A percentile compares a stretch with the other conserved stretches of the same genome.
Conservation (phyloP, 2,888 invertebrate genomes). For the Andrena haemorrhoa region DNA sequence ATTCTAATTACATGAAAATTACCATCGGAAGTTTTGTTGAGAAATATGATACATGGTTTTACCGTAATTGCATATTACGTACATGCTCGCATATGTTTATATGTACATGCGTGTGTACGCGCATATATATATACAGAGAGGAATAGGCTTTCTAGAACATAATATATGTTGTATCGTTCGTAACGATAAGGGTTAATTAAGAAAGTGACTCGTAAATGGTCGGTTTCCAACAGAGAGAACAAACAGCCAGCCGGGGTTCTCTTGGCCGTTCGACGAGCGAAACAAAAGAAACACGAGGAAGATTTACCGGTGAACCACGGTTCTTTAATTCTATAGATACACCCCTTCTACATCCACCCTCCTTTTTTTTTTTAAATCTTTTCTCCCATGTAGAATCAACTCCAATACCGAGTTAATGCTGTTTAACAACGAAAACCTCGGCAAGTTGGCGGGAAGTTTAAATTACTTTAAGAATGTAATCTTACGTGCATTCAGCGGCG, state of each 20-base stretch:
- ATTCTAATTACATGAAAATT: slow-evolving; percentile 58
- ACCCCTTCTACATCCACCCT: slow-evolving; percentile 15
- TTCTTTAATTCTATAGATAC: slow-evolving; percentile 65
- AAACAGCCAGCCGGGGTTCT: slow-evolving; percentile 58
- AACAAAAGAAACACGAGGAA: slow-evolving; percentile 63
- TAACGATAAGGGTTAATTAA: slow-evolving; percentile 71
- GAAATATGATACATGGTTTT: slow-evolving; percentile 51
- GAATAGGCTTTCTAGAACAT: slow-evolving; percentile 39
- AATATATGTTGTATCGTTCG: slow-evolving; percentile 47
- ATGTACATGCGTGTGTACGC: not conserved
- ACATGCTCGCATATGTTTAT: not conserved
- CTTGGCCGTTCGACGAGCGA: slow-evolving; percentile 38
- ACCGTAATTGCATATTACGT: slow-evolving; percentile 34
- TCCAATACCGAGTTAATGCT: slow-evolving; percentile 61
- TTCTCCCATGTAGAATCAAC: slow-evolving; percentile 52
- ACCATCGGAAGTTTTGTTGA: slow-evolving; percentile 49
- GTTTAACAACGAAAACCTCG: slow-evolving; percentile 59
- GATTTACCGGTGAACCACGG: slow-evolving; percentile 61
- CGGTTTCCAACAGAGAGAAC: slow-evolving; percentile 58
- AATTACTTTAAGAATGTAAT: slow-evolving; percentile 67
- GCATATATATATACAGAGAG: not conserved
- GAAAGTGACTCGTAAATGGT: slow-evolving; percentile 67
- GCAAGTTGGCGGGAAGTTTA: slow-evolving; percentile 58
- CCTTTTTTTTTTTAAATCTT: not conserved
- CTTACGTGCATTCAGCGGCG: slow-evolving; percentile 37